Conservation (phyloP, 2,888 invertebrate genomes). For the Lepetodrilus schrolli region DNA sequence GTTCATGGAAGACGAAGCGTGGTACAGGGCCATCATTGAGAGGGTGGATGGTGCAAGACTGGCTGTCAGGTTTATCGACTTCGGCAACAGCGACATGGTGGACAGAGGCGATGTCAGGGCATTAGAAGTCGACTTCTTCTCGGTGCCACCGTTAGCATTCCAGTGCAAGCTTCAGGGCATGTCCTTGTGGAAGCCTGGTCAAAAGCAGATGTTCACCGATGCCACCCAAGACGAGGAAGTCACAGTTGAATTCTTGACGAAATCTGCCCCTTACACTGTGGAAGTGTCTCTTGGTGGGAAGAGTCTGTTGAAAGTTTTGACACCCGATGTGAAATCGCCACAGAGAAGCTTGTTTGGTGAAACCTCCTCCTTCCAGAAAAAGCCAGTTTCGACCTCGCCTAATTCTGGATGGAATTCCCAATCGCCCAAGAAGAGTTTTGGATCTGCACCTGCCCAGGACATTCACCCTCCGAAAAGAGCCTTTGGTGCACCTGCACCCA, state of each 20-base stretch:
- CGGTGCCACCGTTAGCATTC: conserved; percentile 19
- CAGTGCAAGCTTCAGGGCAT: conserved; percentile 24
- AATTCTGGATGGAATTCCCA: background rate
- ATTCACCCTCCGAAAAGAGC: background rate
- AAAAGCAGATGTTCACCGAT: conserved; percentile 18
- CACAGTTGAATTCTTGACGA: conserved; percentile 3
- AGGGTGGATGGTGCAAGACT: conserved; percentile 77
- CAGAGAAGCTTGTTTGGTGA: background rate
- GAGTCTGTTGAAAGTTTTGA: background rate
- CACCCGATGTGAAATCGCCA: background rate
- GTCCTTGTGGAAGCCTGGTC: background rate
- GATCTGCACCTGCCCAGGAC: background rate
- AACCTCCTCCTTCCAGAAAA: background rate
- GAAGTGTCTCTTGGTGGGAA: conserved; percentile 27
- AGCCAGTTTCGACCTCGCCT: background rate
- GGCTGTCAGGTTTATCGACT: conserved; percentile 80
- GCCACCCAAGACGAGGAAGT: conserved; percentile 28
- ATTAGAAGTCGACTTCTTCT: conserved; percentile 27
- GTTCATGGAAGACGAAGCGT: conserved; percentile 80
- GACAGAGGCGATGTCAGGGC: conserved; percentile 10
- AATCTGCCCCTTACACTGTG: conserved; percentile 37
- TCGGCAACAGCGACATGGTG: conserved; percentile 77
- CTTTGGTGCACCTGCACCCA: background rate
- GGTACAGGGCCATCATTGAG: conserved; percentile 82
- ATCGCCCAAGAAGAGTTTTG: background rate